These are phyloP conservation scores for Crenichthys baileyi DNA, from an alignment of 2,797 vertebrate genomes.

Conservation along the genomic window DNA sequence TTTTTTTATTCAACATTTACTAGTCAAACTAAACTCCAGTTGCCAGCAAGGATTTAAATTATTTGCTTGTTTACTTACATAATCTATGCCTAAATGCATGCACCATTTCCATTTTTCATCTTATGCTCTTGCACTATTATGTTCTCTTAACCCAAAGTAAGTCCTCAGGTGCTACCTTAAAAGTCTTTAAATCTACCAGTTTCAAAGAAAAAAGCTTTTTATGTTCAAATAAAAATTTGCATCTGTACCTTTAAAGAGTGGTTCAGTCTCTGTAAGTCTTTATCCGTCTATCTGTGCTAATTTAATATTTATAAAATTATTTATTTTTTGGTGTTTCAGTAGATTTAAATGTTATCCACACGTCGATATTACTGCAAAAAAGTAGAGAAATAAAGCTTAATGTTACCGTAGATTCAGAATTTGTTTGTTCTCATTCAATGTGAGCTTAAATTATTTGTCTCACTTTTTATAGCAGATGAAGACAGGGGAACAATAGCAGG, in stretches of 20 bases:
- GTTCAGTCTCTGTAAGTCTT: slow-evolving; percentile 1
- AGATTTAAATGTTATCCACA: slow-evolving; percentile 28
- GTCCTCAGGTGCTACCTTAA: slow-evolving; percentile 70
- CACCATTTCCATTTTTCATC: background rate
- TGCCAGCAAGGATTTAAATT: no score
- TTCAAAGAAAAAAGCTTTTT: slow-evolving; percentile 14
- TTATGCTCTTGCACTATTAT: background rate
- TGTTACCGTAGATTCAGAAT: slow-evolving; percentile 6
- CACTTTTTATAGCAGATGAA: background rate
- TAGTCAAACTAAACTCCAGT: background rate
- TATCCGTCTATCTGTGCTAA: slow-evolving; percentile 18
- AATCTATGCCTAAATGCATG: background rate
- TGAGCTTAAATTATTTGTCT: slow-evolving; percentile 5
- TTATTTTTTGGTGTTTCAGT: slow-evolving; percentile 38
- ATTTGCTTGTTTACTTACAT: background rate
- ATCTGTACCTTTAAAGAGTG: slow-evolving; percentile 29
- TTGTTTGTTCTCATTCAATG: background rate
- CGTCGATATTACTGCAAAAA: slow-evolving; percentile 54
- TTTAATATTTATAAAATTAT: slow-evolving; percentile 42
- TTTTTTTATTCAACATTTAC: background rate
- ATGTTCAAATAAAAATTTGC: slow-evolving; percentile 13
- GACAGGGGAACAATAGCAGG: background rate
- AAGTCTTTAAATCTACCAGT: slow-evolving; percentile 71
- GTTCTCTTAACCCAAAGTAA: slow-evolving; percentile 4
- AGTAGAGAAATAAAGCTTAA: slow-evolving; percentile 61